Evolutionary conservation across 1,140 invertebrate genomes (phyloP), one percentile per base, ranked within the genome.

Genomic region (Steinernema khuongi): DNA sequence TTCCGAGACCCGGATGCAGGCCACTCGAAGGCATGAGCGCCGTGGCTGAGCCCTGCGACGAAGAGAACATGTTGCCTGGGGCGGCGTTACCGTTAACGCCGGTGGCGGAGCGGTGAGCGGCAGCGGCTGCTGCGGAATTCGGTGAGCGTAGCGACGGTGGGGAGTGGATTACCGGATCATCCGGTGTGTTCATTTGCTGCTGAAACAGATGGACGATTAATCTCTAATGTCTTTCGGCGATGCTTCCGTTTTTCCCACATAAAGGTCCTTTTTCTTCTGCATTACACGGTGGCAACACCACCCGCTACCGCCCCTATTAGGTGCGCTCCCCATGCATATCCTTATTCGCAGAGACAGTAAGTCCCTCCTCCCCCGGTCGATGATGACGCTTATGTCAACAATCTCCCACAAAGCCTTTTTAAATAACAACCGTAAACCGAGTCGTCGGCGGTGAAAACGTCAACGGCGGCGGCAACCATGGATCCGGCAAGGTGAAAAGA

Each of bases 141-240:
- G 36, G 19, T 33, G 60, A 66, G 31, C 60, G 30, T 19, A 76
- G 22, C 1, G 76, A 79, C 0, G 77, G 79, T 17, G 78, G 79
- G 31, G 75, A 77, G 60, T 80, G 79, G 31, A 80, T 80, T 17
- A 80, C 78, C 26, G 79, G 79, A 72, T 80, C 79, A 68, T 80
- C 79, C 11, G 79, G 79, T 29, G 79, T 80, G 68, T 50, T 80
- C 79, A 80, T 80, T 44, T 80, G 79, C 30, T 79, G 78, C 77
- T 79, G 74, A 72, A 79, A 79, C 50, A 32, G 31, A 30, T 30
- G 33, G 4, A n/a, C 36, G 36, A 41, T 41, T 41, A 41, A 41
- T 41, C 36, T 41, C n/a, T 41, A n/a, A 41, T 41, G 7, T n/a
- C 7, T 41, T 41, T 7, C n/a, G 36, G 36, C n/a, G n/a, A n/a